A percentile compares a stretch with the other conserved stretches of the same genome.
Conservation (phyloP, 2,888 invertebrate genomes). For the Zele albiditarsus region DNA sequence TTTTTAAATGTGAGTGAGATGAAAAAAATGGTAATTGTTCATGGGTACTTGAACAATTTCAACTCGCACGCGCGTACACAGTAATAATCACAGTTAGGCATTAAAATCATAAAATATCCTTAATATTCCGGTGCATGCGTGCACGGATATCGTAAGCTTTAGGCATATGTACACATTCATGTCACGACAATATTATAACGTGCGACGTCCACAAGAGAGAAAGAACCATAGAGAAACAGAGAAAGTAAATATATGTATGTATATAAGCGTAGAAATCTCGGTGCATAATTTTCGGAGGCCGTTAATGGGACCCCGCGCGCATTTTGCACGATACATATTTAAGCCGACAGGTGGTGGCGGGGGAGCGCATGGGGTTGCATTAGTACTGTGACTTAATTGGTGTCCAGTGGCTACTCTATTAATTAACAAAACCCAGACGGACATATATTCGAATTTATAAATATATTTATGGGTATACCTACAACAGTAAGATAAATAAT, state of each 20-base stretch:
- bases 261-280: conserved; percentile 46
- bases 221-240: neutral
- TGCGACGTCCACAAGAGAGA: conserved; percentile 44
- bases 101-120: conserved; percentile 41
- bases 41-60: conserved; percentile 26
- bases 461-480: conserved; percentile 8
- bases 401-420: conserved; percentile 53
- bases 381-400: conserved; percentile 47
- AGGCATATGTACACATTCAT: conserved; percentile 42
- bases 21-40: conserved; percentile 24
- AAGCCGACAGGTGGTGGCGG: conserved; percentile 37
- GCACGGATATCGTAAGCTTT: conserved; percentile 41
- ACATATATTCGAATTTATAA: conserved; percentile 35
- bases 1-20: conserved; percentile 2
- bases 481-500: conserved; percentile 7
- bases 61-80: conserved; percentile 1
- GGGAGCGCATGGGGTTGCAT: conserved; percentile 31
- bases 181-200: conserved; percentile 51
- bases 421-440: conserved; percentile 45
- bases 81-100: conserved; percentile 36
- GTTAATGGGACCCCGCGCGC: conserved; percentile 49
- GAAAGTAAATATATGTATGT: neutral
- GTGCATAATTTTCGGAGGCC: conserved; percentile 52
- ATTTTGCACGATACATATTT: conserved; percentile 28
- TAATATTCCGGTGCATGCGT: conserved; percentile 44